These are phyloP conservation scores for Chelon auratus DNA, from an alignment of 2,797 vertebrate genomes.

Conservation along the genomic window DNA sequence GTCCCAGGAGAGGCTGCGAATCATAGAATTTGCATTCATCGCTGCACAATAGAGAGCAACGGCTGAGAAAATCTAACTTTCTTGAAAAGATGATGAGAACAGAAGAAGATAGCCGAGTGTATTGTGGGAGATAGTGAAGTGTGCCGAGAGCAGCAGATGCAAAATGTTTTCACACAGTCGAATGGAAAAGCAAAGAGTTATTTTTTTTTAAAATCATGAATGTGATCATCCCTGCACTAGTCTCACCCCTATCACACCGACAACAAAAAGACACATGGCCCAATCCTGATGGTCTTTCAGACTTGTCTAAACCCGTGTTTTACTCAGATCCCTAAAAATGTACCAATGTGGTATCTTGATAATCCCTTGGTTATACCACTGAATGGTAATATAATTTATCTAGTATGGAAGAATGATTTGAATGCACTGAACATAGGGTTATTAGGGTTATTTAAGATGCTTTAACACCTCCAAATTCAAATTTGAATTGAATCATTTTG, in stretches of 20 bases:
- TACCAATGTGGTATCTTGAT: no score
- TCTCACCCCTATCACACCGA: not conserved
- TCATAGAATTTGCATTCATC: slow-evolving; percentile 58
- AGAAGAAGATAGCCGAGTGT: slow-evolving; percentile 22
- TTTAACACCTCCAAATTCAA: no score
- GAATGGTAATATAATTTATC: no score
- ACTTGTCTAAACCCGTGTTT: not conserved
- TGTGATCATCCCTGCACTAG: slow-evolving; percentile 4
- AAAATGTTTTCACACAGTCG: slow-evolving; percentile 35
- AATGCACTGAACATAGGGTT: no score
- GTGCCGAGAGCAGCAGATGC: not conserved
- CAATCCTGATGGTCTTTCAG: not conserved
- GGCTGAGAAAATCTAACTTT: slow-evolving; percentile 47
- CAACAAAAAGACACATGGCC: not conserved
- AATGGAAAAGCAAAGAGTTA: not conserved
- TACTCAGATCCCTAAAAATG: not conserved
- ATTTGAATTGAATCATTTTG: no score
- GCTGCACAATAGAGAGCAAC: slow-evolving; percentile 35
- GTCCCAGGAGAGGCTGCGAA: slow-evolving; percentile 22
- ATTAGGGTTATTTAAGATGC: no score
- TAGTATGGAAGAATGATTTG: no score
- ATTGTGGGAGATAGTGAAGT: slow-evolving; percentile 17
- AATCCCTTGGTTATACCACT: no score
- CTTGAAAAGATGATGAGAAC: slow-evolving; percentile 32
- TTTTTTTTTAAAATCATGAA: slow-evolving; percentile 9